Conservation (phyloP, 1,140 invertebrate species). For the Polyergus mexicanus region DNA sequence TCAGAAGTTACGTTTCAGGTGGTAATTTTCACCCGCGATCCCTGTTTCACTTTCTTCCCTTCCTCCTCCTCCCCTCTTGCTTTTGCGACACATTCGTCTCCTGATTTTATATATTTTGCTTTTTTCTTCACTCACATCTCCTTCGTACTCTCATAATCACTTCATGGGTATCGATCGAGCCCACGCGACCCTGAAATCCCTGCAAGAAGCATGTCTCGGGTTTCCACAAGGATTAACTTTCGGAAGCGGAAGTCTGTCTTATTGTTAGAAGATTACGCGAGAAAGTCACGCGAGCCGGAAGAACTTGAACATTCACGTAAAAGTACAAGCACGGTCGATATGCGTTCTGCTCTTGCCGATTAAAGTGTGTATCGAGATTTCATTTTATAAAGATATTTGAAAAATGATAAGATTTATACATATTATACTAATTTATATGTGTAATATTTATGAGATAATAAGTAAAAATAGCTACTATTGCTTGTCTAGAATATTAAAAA, state of each 20-base stretch:
- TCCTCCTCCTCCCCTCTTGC: not conserved
- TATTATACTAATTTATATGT: not conserved
- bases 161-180: conserved; percentile 48
- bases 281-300: conserved; percentile 19
- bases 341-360: not conserved
- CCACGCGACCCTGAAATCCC: conserved; percentile 20
- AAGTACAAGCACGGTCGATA: not conserved
- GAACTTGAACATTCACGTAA: conserved; percentile 2
- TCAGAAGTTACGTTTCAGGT: conserved; percentile 71
- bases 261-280: conserved; percentile 26
- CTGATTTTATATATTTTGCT: conserved; percentile 19
- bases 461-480: no score
- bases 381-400: not conserved
- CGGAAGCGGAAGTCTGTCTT: conserved; percentile 58
- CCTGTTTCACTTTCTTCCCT: not conserved
- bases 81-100: conserved; percentile 12
- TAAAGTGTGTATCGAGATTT: conserved; percentile 10
- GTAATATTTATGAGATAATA: not conserved
- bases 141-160: conserved; percentile 6
- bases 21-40: conserved; percentile 35
- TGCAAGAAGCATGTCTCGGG: conserved; percentile 16
- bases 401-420: not conserved
- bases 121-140: conserved; percentile 14
- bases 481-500: not conserved
- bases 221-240: conserved; percentile 70